These are phyloP conservation scores for Clarias fuscus DNA, from an alignment of 2,797 vertebrate species.

Conservation along the genomic window DNA sequence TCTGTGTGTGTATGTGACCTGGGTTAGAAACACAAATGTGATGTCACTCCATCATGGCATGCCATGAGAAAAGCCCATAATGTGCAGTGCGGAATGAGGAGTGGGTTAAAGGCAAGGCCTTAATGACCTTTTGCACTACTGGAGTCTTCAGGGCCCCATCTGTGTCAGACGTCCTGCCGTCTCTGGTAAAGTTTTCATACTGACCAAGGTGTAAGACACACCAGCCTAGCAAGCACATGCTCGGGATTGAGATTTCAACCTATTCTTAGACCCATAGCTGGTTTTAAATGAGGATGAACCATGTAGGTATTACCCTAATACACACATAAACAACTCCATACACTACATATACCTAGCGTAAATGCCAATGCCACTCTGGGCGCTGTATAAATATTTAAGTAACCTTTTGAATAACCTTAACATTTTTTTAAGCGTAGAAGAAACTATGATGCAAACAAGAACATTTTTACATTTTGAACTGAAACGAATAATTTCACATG, in stretches of 20 bases:
- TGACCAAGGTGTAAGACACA: conserved; percentile 52
- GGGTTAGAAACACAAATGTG: conserved; percentile 57
- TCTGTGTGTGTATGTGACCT: conserved; percentile 41
- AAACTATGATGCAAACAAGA: neutral
- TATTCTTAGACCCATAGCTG: conserved; percentile 3
- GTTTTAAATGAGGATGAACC: neutral
- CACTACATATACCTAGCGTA: neutral
- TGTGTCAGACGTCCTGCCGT: conserved; percentile 40
- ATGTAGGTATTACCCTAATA: neutral
- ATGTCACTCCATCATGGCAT: conserved; percentile 37
- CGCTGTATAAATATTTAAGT: neutral
- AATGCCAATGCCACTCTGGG: neutral
- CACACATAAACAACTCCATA: neutral
- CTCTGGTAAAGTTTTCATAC: conserved; percentile 48
- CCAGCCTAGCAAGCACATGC: conserved; percentile 50
- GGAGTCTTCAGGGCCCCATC: conserved; percentile 30
- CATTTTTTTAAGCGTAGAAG: neutral
- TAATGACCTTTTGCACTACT: conserved; percentile 34
- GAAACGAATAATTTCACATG: neutral
- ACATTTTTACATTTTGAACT: neutral
- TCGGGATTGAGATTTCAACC: conserved; percentile 22
- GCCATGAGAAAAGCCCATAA: conserved; percentile 46
- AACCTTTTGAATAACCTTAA: neutral
- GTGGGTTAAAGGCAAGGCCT: conserved; percentile 38
- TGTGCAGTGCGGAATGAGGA: conserved; percentile 25